These are phyloP conservation scores for Pontoporia blainvillei DNA, from an alignment of 2,113 vertebrate species.

Conservation along the genomic window DNA sequence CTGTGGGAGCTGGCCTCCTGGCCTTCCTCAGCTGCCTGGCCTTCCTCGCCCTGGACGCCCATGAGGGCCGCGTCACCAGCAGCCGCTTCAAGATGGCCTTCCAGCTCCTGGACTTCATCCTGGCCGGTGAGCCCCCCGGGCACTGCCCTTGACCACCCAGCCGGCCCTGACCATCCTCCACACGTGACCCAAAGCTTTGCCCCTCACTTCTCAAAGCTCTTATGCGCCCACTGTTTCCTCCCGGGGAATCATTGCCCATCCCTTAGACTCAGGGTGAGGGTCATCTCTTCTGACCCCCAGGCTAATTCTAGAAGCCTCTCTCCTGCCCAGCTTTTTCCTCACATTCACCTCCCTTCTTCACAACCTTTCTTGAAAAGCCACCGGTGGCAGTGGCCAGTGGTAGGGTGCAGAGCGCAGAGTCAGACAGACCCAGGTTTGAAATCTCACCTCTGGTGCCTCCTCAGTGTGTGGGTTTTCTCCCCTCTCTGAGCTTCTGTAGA, in stretches of 20 bases:
- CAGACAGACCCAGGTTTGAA: not conserved
- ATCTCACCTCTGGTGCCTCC: not conserved
- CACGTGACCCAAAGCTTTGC: not conserved
- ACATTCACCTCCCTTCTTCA: not conserved
- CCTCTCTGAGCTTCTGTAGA: not conserved
- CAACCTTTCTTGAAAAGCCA: not conserved
- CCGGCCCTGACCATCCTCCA: rapidly evolving
- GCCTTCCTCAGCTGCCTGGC: conserved; percentile 61
- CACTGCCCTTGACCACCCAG: not conserved
- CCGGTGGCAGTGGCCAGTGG: not conserved
- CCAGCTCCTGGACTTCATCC: conserved; percentile 68
- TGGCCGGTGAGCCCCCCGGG: conserved; percentile 59
- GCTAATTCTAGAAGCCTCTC: not conserved
- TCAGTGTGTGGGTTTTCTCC: not conserved
- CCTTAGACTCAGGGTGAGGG: not conserved
- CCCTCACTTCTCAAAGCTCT: not conserved
- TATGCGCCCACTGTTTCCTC: not conserved
- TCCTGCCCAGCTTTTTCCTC: not conserved
- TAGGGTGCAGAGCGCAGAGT: not conserved
- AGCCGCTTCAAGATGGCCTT: conserved; percentile 56
- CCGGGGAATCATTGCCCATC: not conserved
- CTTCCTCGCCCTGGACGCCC: conserved; percentile 67
- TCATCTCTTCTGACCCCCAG: not conserved
- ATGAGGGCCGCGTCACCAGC: not conserved
- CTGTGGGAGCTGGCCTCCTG: conserved; percentile 52